Evolutionary conservation across 2,888 invertebrate species (phyloP), one percentile per base, ranked within the genome.

Genomic region (Drosophila atripex): DNA sequence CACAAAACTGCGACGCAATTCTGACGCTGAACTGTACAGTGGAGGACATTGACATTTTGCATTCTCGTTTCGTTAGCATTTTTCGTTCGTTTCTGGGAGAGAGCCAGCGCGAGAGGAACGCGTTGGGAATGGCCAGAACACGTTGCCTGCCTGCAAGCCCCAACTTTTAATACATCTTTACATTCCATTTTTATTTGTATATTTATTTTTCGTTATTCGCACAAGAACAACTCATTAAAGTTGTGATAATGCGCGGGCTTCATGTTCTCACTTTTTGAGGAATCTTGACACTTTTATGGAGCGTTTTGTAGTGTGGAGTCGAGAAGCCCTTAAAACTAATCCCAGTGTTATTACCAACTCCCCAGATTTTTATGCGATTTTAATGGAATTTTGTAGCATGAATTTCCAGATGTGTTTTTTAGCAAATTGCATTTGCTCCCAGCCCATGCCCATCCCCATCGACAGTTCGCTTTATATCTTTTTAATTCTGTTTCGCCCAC

Each of bases 31-130:
- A 85, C 83, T 88, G 88, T 79, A 79, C 76, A 79, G 88, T 80
- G 80, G 89, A 90, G 89, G 89, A 89, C 89, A 90, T 90, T 90
- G 89, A 90, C 89, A 90, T 90, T 90, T 90, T 88, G 89, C 90
- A 84, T 82, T 89, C 88, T 83, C 80, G 87, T 89, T 90, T 89
- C 88, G 86, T 84, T 87, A 77, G 78, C 86, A 77, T 79, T 86
- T 88, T 90, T 90, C 88, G 83, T 70, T 89, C 76, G 86, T 78
- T 76, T 79, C 80, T 71, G 43, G 16, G 59, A n/a, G 16, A 49
- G 28, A 32, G 30, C 25, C 14, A 56, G 21, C 38, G 43, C 16
- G 47, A 46, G 32, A 60, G 71, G 61, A 70, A 70, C 60, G 28
- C 18, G 28, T 18, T 39, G 53, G 55, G 43, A 71, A 54, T 51